These are phyloP conservation scores for Caenorhabditis parvicauda DNA, from an alignment of 2,888 invertebrate species.

Conservation along the genomic window DNA sequence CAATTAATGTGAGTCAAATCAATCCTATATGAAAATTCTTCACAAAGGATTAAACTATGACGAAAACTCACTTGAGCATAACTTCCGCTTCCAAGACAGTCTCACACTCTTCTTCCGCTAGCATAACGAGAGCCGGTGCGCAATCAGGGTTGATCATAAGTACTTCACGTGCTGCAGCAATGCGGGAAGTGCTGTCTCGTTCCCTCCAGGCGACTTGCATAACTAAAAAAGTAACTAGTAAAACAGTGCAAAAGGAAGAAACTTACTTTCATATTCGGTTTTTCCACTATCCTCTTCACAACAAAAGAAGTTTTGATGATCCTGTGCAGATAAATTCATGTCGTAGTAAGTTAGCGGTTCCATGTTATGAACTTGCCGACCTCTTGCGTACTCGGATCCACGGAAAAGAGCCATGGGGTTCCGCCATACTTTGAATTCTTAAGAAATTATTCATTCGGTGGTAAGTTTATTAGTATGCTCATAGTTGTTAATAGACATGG, in stretches of 20 bases:
- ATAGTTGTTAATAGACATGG: too few relatives aligned
- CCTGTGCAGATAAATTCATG: slow-evolving; percentile 97
- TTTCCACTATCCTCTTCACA: slow-evolving; percentile 84
- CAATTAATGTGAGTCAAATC: not conserved
- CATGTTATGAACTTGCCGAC: slow-evolving; percentile 77
- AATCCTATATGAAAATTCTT: not conserved
- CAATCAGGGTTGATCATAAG: slow-evolving; percentile 70
- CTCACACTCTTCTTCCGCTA: slow-evolving; percentile 93
- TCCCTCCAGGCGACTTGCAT: slow-evolving; percentile 87
- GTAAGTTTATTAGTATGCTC: too few relatives aligned
- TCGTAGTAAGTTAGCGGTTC: slow-evolving; percentile 96
- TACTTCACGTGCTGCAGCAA: slow-evolving; percentile 86
- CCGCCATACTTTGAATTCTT: slow-evolving; percentile 90
- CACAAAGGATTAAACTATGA: too few relatives aligned
- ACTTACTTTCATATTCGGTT: slow-evolving; percentile 79
- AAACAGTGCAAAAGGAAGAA: slow-evolving; percentile 1
- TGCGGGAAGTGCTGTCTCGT: slow-evolving; percentile 83
- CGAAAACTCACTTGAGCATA: slow-evolving; percentile 37
- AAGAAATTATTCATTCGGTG: too few relatives aligned
- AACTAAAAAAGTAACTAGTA: slow-evolving; percentile 36
- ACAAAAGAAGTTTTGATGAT: slow-evolving; percentile 93
- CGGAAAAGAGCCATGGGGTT: slow-evolving; percentile 92
- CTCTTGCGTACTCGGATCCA: slow-evolving; percentile 93
- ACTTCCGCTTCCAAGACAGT: slow-evolving; percentile 75
- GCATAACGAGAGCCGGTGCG: slow-evolving; percentile 86